These are phyloP conservation scores for Cariama cristata DNA, from an alignment of 2,113 vertebrate genomes.

Conservation along the genomic window DNA sequence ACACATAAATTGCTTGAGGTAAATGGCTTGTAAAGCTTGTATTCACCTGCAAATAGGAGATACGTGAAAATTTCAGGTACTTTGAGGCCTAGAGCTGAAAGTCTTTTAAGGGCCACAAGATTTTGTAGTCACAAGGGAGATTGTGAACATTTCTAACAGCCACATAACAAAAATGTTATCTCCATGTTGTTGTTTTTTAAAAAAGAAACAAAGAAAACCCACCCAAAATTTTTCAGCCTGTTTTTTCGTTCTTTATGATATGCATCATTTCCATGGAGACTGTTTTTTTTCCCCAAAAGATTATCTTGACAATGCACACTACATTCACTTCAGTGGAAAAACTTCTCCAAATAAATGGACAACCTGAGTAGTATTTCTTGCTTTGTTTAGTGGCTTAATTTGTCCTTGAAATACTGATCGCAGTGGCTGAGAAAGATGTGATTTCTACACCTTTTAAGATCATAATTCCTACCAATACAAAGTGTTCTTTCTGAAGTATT, in stretches of 20 bases:
- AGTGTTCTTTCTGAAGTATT: neutral
- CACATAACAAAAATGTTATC: neutral
- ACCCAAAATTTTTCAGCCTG: neutral
- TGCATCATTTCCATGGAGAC: slow-evolving; percentile 1
- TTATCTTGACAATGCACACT: neutral
- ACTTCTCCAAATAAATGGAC: neutral
- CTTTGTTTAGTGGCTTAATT: neutral
- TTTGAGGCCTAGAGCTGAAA: neutral
- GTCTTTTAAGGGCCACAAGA: neutral
- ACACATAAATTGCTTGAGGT: neutral
- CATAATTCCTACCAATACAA: neutral
- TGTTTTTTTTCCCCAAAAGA: neutral
- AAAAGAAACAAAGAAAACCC: neutral
- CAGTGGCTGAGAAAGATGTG: neutral
- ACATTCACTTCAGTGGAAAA: neutral
- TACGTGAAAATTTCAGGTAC: neutral
- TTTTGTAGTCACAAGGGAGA: neutral
- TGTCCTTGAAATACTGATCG: neutral
- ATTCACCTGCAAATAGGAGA: neutral
- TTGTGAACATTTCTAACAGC: neutral
- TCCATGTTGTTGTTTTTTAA: too few relatives aligned
- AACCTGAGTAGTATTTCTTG: neutral
- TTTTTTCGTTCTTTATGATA: neutral
- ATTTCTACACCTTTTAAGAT: neutral
- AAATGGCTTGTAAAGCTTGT: neutral